A percentile compares a stretch with the other conserved stretches of the same genome.
Conservation (phyloP, 2,113 vertebrate species). For the Odobenus rosmarus region DNA sequence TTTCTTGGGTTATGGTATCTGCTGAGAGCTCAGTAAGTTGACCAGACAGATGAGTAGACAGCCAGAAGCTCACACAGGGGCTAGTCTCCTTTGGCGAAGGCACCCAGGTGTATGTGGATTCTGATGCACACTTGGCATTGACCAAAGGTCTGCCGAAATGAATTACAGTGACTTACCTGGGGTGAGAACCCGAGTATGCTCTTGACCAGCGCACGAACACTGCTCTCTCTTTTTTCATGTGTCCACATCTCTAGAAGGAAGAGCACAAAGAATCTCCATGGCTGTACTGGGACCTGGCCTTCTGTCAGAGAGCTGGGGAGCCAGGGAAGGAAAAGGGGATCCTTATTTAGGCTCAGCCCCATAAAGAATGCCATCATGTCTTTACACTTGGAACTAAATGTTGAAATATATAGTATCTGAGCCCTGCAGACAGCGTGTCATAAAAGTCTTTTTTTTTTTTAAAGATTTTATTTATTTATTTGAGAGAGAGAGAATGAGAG, state of each 20-base stretch:
- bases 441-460: background rate
- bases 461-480: too few relatives aligned
- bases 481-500: too few relatives aligned
- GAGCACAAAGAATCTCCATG: background rate
- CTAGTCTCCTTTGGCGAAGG: background rate
- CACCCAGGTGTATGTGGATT: too few relatives aligned
- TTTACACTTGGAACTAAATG: background rate
- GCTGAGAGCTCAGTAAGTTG: background rate
- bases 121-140: too few relatives aligned
- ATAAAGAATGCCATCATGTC: background rate
- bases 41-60: too few relatives aligned
- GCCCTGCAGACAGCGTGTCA: background rate
- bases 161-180: too few relatives aligned
- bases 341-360: background rate
- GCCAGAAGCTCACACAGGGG: background rate
- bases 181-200: rapidly evolving
- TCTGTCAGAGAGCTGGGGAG: background rate
- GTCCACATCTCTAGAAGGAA: background rate
- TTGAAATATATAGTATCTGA: background rate
- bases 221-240: background rate
- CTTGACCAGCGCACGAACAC: background rate
- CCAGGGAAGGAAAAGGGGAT: background rate
- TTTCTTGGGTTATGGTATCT: background rate
- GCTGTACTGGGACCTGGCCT: background rate
- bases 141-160: background rate